Conservation (phyloP, 2,113 vertebrate genomes). For the Neomonachus schauinslandi region DNA sequence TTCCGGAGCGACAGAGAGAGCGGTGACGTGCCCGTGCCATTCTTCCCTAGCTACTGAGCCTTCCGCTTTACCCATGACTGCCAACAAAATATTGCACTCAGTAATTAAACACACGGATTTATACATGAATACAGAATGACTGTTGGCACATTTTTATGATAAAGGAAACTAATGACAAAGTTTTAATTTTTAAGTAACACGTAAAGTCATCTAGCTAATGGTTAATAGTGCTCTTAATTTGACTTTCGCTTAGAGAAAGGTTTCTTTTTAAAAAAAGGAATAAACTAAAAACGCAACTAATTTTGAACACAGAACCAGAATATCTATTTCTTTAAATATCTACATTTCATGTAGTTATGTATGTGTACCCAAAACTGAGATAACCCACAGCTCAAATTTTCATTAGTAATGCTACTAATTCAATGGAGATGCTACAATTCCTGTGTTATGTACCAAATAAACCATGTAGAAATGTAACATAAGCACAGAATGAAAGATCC, state of each 20-base stretch:
- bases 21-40: conserved; percentile 97
- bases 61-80: conserved; percentile 99
- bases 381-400: background rate
- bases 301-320: background rate
- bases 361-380: background rate
- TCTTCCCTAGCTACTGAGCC: conserved; percentile 97
- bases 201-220: background rate
- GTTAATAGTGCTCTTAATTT: background rate
- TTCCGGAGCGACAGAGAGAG: conserved; percentile 96
- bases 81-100: conserved; percentile 7
- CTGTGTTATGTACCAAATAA: background rate
- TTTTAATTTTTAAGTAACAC: background rate
- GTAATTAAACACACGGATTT: background rate
- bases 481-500: background rate
- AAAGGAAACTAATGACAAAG: background rate
- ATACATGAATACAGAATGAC: background rate
- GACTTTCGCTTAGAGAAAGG: conserved; percentile 18
- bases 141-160: background rate
- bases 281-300: background rate
- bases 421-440: background rate
- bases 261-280: background rate
- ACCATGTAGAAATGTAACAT: background rate
- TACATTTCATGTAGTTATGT: background rate
- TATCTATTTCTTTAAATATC: background rate
- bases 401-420: background rate